These are phyloP conservation scores for Neoitamus cyanurus DNA, from an alignment of 2,888 invertebrate species.

Conservation along the genomic window DNA sequence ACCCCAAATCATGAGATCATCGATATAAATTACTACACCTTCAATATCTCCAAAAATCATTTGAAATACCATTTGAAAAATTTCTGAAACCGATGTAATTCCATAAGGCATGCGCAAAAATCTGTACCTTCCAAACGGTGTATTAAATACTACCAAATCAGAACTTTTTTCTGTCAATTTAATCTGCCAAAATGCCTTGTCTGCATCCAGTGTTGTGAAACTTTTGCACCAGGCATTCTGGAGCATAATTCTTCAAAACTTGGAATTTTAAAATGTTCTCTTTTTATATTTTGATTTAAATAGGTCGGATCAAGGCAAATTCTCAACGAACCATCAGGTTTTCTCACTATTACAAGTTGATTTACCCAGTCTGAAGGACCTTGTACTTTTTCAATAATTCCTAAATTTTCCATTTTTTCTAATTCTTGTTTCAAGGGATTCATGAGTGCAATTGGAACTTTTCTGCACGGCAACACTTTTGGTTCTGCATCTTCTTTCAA, in stretches of 20 bases:
- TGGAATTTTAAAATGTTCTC: constrained; percentile 52
- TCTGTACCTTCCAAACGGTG: constrained; percentile 53
- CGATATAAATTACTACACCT: constrained; percentile 59
- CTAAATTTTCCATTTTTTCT: neutral
- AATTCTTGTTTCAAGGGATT: constrained; percentile 29
- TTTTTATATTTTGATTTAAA: neutral
- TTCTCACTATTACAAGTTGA: constrained; percentile 47
- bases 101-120: constrained; percentile 60
- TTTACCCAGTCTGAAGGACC: constrained; percentile 39
- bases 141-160: constrained; percentile 51
- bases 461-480: constrained; percentile 12
- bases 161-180: constrained; percentile 46
- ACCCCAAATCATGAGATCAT: constrained; percentile 58
- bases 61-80: constrained; percentile 58
- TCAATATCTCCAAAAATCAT: constrained; percentile 59
- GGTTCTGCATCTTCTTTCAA: constrained; percentile 43
- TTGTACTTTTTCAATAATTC: constrained; percentile 40
- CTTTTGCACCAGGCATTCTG: constrained; percentile 47
- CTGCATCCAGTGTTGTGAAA: constrained; percentile 52
- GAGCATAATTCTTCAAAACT: constrained; percentile 54
- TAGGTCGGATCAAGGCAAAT: constrained; percentile 51
- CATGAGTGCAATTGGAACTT: constrained; percentile 28
- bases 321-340: constrained; percentile 48
- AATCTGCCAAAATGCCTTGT: constrained; percentile 53
- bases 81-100: constrained; percentile 58